These are phyloP conservation scores for Yponomeuta cagnagella DNA, from an alignment of 2,888 invertebrate genomes.

Conservation along the genomic window DNA sequence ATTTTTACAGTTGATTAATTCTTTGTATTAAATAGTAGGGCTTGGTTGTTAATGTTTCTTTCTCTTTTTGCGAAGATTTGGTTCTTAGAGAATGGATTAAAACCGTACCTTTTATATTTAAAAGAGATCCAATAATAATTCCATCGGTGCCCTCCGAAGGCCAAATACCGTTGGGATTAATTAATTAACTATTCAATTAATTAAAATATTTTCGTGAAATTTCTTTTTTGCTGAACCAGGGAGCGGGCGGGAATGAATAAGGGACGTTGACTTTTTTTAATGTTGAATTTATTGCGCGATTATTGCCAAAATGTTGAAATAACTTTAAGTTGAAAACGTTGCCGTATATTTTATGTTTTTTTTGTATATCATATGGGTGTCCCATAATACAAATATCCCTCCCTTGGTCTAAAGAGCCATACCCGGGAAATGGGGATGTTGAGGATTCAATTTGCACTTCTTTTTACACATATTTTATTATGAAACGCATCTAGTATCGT, in stretches of 20 bases:
- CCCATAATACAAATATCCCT: too few species aligned
- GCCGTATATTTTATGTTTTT: not conserved
- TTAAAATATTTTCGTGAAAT: constrained; percentile 43
- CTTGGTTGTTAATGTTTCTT: too few species aligned
- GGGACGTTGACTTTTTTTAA: constrained; percentile 9
- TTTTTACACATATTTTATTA: too few species aligned
- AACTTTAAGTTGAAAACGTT: not conserved
- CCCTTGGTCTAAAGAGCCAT: too few species aligned
- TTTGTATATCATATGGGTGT: too few species aligned
- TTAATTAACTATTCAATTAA: constrained; percentile 66
- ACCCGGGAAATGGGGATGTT: too few species aligned
- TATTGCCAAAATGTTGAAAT: not conserved
- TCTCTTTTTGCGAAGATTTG: too few species aligned
- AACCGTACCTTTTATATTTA: constrained; percentile 28
- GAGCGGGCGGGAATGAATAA: constrained; percentile 6
- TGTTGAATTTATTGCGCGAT: not conserved
- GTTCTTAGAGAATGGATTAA: not conserved
- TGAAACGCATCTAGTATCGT: too few species aligned
- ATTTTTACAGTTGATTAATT: too few species aligned
- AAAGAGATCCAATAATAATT: constrained; percentile 67
- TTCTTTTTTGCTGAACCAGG: constrained; percentile 16
- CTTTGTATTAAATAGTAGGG: too few species aligned
- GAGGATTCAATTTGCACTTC: too few species aligned
- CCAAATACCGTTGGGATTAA: constrained; percentile 46
- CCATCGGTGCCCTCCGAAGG: constrained; percentile 49